Percentiles rank a stretch among this genome's conserved stretches.
Conservation (phyloP, 2,888 invertebrate genomes). For the Erpobdella octoculata region DNA sequence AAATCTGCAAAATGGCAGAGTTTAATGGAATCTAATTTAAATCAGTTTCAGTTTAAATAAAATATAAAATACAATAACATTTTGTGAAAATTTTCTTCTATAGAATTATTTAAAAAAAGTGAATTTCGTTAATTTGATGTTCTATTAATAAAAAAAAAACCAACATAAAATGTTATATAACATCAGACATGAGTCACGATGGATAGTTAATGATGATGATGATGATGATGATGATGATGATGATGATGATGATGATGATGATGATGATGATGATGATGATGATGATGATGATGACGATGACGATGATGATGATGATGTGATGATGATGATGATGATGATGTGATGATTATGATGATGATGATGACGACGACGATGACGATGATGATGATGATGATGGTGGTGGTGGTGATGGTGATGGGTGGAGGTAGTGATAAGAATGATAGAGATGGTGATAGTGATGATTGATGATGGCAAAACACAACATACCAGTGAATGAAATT, state of each 20-base stretch:
- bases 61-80: too few relatives aligned
- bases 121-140: too few relatives aligned
- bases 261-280: slow-evolving; percentile 25
- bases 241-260: slow-evolving; percentile 23
- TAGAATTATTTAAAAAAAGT: too few relatives aligned
- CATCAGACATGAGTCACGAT: too few relatives aligned
- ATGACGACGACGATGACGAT: slow-evolving; percentile 18
- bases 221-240: background rate
- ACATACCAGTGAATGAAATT: slow-evolving; percentile 31
- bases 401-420: slow-evolving; percentile 27
- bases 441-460: slow-evolving; percentile 19
- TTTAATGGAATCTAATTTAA: too few relatives aligned
- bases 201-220: background rate
- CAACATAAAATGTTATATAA: too few relatives aligned
- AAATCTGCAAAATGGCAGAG: background rate
- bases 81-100: too few relatives aligned
- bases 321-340: slow-evolving; percentile 29
- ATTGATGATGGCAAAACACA: slow-evolving; percentile 17
- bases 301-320: slow-evolving; percentile 31
- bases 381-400: slow-evolving; percentile 25
- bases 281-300: slow-evolving; percentile 31
- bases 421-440: slow-evolving; percentile 29
- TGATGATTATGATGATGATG: slow-evolving; percentile 24
- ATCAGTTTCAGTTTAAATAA: too few relatives aligned
- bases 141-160: too few relatives aligned